Percentiles rank a stretch among this genome's conserved stretches.
Conservation (phyloP, 2,888 invertebrate genomes). For the Mesoligia furuncula region DNA sequence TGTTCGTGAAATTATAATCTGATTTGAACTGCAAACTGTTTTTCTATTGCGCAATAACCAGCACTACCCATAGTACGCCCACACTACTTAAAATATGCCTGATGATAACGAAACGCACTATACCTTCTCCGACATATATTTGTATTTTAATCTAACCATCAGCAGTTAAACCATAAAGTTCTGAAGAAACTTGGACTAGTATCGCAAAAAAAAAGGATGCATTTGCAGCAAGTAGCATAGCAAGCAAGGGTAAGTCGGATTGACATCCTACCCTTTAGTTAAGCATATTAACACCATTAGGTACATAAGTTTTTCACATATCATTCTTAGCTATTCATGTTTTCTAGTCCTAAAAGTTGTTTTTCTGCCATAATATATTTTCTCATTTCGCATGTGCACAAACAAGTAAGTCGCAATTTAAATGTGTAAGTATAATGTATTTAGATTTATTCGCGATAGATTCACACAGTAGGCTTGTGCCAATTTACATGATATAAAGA, state of each 20-base stretch:
- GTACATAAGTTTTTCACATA: no score
- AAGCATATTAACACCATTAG: background rate
- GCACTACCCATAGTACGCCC: no score
- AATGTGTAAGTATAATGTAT: constrained; percentile 1
- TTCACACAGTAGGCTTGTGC: constrained; percentile 12
- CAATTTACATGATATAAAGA: background rate
- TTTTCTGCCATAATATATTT: constrained; percentile 4
- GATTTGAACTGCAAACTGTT: no score
- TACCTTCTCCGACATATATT: no score
- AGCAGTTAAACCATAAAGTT: background rate
- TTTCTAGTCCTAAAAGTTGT: background rate
- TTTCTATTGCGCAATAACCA: no score
- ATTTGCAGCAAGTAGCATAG: constrained; percentile 14
- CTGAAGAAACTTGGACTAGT: background rate
- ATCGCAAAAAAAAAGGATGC: background rate
- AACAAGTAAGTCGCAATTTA: constrained; percentile 4
- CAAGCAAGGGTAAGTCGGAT: background rate
- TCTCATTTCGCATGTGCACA: constrained; percentile 1
- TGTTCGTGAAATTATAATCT: no score
- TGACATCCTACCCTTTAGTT: background rate
- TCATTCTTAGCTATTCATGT: background rate
- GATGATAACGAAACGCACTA: no score
- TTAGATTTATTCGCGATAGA: constrained; percentile 17
- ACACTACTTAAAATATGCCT: no score
- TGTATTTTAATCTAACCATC: background rate